A percentile compares a stretch with the other conserved stretches of the same genome.
Evolutionary conservation across 1,140 invertebrate species (phyloP).

Genomic region (Musca domestica): DNA sequence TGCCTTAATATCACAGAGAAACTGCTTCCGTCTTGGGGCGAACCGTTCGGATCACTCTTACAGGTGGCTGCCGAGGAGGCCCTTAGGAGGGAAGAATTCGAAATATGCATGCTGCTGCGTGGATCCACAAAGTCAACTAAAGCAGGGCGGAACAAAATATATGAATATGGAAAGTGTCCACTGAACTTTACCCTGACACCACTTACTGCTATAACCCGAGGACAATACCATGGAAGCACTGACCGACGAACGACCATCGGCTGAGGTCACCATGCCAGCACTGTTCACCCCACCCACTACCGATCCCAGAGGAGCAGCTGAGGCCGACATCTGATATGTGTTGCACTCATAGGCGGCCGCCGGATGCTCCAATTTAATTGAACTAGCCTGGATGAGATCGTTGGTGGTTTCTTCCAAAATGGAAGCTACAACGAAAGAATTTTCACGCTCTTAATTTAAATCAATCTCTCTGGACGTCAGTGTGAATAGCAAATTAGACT

Average conservation of each 20-base stretch:
- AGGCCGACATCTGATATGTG: slow-evolving; percentile 79
- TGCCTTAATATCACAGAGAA: slow-evolving; percentile 45
- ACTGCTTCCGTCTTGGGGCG: slow-evolving; percentile 34
- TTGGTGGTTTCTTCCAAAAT: slow-evolving; percentile 88
- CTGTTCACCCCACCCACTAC: slow-evolving; percentile 25
- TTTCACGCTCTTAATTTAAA: background rate
- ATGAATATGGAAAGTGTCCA: background rate
- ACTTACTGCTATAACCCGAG: slow-evolving; percentile 65
- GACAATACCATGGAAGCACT: slow-evolving; percentile 59
- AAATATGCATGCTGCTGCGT: slow-evolving; percentile 40
- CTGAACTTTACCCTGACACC: background rate
- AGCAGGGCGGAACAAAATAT: slow-evolving; percentile 1
- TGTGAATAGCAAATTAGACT: too few relatives aligned
- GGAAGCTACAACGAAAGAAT: slow-evolving; percentile 67
- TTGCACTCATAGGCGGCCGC: slow-evolving; percentile 78
- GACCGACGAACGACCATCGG: slow-evolving; percentile 35
- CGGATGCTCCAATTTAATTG: slow-evolving; percentile 87
- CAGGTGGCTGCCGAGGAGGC: slow-evolving; percentile 28
- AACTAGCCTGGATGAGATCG: slow-evolving; percentile 65
- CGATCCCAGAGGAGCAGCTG: slow-evolving; percentile 46
- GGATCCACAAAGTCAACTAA: slow-evolving; percentile 52
- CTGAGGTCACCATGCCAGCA: slow-evolving; percentile 30
- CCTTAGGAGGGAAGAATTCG: slow-evolving; percentile 36
- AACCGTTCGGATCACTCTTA: slow-evolving; percentile 38
- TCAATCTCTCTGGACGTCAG: background rate